Percentiles rank a stretch among this genome's conserved stretches.
phyloP scores from a whole-genome alignment of 2,797 vertebrate species.

The Sandelia bainsii region DNA sequence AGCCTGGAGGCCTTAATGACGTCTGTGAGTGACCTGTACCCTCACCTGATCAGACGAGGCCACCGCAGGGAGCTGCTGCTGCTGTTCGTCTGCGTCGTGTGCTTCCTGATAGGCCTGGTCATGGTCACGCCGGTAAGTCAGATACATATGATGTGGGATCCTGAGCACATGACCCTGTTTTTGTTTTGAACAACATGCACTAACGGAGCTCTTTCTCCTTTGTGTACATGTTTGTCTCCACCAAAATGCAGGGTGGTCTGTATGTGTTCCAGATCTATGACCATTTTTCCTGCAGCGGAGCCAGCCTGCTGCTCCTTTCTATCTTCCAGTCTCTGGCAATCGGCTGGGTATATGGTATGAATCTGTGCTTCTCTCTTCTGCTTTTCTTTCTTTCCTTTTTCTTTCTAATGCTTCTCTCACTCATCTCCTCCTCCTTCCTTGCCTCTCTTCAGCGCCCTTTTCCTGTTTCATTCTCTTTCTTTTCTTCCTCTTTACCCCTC shows the following conservation, averaged over 20 bases:
- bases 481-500: neutral
- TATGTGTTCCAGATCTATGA: slow-evolving; percentile 96
- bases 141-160: neutral
- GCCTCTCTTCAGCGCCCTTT: neutral
- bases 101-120: slow-evolving; percentile 90
- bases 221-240: neutral
- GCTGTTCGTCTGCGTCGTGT: slow-evolving; percentile 82
- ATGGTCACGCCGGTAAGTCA: slow-evolving; percentile 90
- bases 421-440: neutral
- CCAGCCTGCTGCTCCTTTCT: slow-evolving; percentile 90
- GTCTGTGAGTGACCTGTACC: slow-evolving; percentile 90
- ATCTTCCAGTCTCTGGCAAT: slow-evolving; percentile 90
- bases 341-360: slow-evolving; percentile 93
- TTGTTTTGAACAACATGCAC: too few species aligned
- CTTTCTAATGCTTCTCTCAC: neutral
- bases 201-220: too few species aligned
- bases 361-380: neutral
- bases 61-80: slow-evolving; percentile 89
- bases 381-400: neutral
- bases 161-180: neutral
- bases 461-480: neutral
- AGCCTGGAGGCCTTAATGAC: slow-evolving; percentile 95
- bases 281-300: slow-evolving; percentile 91
- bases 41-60: slow-evolving; percentile 85
- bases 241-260: slow-evolving; percentile 88